These are phyloP conservation scores for Lordiphosa collinella DNA, from an alignment of 1,140 invertebrate species.

Conservation along the genomic window DNA sequence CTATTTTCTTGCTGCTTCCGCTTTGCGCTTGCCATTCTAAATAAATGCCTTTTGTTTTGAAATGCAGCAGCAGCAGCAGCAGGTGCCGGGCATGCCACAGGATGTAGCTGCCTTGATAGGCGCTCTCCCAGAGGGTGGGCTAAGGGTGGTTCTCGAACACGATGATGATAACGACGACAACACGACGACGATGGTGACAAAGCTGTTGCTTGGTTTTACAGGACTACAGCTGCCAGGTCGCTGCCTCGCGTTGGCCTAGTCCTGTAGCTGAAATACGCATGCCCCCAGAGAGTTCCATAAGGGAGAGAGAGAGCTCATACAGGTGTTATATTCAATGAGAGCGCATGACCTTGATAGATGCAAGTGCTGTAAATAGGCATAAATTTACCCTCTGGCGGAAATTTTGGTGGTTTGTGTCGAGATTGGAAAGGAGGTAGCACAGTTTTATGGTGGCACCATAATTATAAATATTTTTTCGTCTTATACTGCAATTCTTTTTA, in stretches of 20 bases:
- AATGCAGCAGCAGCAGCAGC: slow-evolving; percentile 33
- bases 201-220: slow-evolving; percentile 37
- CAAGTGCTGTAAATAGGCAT: neutral
- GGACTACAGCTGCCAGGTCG: slow-evolving; percentile 16
- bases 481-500: neutral
- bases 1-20: slow-evolving; percentile 65
- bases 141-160: neutral
- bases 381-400: slow-evolving; percentile 17
- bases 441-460: neutral
- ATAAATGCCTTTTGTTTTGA: slow-evolving; percentile 66
- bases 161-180: slow-evolving; percentile 14
- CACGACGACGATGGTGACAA: slow-evolving; percentile 20
- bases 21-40: slow-evolving; percentile 68
- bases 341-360: slow-evolving; percentile 16
- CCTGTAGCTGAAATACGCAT: slow-evolving; percentile 43
- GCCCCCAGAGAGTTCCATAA: slow-evolving; percentile 6
- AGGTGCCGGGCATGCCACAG: slow-evolving; percentile 66
- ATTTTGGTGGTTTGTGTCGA: neutral
- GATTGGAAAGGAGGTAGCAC: neutral
- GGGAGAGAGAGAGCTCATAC: slow-evolving; percentile 41
- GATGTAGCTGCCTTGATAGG: slow-evolving; percentile 42
- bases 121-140: slow-evolving; percentile 1
- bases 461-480: neutral
- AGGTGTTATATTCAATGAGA: slow-evolving; percentile 37
- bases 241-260: slow-evolving; percentile 59